Evolutionary conservation across 2,888 invertebrate species (phyloP), one percentile per base, ranked within the genome.

Genomic region (Stenotaenia linearis): DNA sequence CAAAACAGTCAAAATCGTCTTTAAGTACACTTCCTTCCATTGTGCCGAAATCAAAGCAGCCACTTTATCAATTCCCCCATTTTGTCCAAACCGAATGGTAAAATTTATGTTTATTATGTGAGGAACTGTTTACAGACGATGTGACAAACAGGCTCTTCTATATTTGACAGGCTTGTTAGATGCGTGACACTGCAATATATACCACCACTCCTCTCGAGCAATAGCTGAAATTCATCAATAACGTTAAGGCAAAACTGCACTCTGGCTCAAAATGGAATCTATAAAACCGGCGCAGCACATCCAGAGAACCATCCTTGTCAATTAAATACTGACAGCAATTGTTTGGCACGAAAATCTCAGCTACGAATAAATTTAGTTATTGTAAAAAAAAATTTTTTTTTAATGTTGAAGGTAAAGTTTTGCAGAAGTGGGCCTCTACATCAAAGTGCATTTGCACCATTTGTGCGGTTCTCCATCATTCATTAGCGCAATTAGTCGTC

Each of bases 101-200:
- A 50, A 50, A 50, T 50, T 18, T 50, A 50, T 18, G 50, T 50
- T 50, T 45, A 45, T 45, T 45, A 45, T 45, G n/a, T 45, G 45
- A 15, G 45, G 45, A 45, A 45, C 45, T 45, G 45, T 45, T 45
- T 45, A 45, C 45, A 45, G 45, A 45, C 1, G 50, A 50, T 50
- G 50, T 50, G 50, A 50, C 50, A 50, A 50, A 50, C 50, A 50
- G 50, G 50, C 50, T n/a, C 69, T 25, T 69, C 23, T 10, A 69
- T 4, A 69, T 23, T 69, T 69, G 69, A 69, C 69, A 69, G 69
- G 69, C 25, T 69, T 69, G 69, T 69, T 69, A 69, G 69, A 69
- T 69, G 69, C 69, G 25, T 69, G 69, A 69, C 69, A 69, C n/a
- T 69, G 69, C 69, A 69, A 28, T 69, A 69, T 28, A 69, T 12